These are phyloP conservation scores for Meriones psammophilus DNA, from an alignment of 2,797 vertebrate species.

Conservation along the genomic window DNA sequence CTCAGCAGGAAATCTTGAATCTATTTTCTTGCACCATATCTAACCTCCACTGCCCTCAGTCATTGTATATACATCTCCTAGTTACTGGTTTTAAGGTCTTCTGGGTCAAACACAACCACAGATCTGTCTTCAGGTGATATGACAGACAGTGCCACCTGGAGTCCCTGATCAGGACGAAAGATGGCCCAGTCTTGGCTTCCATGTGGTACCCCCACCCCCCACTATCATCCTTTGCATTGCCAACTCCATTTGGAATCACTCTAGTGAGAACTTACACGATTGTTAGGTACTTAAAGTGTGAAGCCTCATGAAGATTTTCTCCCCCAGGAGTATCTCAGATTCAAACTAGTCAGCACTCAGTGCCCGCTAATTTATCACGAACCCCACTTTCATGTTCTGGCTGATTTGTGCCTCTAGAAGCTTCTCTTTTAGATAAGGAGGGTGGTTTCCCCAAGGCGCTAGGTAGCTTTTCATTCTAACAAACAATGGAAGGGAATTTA, in stretches of 20 bases:
- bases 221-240: neutral
- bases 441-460: neutral
- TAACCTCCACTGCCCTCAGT: neutral
- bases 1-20: neutral
- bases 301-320: neutral
- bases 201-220: no score
- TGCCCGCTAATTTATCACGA: neutral
- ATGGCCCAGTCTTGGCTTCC: neutral
- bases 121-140: neutral
- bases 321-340: neutral
- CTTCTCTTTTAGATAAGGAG: neutral
- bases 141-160: neutral
- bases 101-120: neutral
- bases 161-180: neutral
- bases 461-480: neutral
- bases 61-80: neutral
- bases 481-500: neutral
- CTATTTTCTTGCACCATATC: neutral
- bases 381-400: neutral
- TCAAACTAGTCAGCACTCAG: neutral
- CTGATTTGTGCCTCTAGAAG: neutral
- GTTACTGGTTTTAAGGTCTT: neutral
- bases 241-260: neutral
- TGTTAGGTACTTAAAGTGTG: neutral
- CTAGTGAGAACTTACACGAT: neutral